A percentile compares a stretch with the other conserved stretches of the same genome.
Conservation (phyloP, 2,888 invertebrate species). For the Ephialtes manifestator region DNA sequence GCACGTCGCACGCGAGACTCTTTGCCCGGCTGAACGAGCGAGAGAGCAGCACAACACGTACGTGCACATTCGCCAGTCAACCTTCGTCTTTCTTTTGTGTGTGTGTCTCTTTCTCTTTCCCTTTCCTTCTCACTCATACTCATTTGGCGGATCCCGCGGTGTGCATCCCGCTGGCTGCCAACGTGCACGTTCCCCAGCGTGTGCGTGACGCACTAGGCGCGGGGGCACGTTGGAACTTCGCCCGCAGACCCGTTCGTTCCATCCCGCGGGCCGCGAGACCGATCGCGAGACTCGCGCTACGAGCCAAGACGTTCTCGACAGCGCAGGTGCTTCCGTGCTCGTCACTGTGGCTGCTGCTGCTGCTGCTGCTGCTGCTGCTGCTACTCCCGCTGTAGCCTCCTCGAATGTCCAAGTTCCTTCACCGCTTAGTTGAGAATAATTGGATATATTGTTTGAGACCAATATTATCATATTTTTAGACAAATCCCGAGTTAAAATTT, state of each 20-base stretch:
- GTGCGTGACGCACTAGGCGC: conserved; percentile 41
- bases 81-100: conserved; percentile 55
- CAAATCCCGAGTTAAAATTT: too few species aligned
- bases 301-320: conserved; percentile 68
- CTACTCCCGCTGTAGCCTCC: not conserved
- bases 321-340: conserved; percentile 81
- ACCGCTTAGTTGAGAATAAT: not conserved
- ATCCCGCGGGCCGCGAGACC: conserved; percentile 65
- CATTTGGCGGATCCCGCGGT: conserved; percentile 19
- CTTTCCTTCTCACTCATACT: conserved; percentile 22
- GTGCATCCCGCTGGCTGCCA: conserved; percentile 16
- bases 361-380: not conserved
- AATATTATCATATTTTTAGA: not conserved
- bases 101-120: not conserved
- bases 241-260: conserved; percentile 72
- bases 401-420: not conserved
- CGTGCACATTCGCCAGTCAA: conserved; percentile 47
- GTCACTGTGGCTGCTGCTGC: conserved; percentile 1
- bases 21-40: conserved; percentile 27
- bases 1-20: conserved; percentile 50
- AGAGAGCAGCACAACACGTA: conserved; percentile 31
- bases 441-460: not conserved
- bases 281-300: conserved; percentile 48
- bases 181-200: conserved; percentile 36
- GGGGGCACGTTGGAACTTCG: conserved; percentile 70